Conservation (phyloP, 1,140 invertebrate genomes). For the Bombyx mandarina region DNA sequence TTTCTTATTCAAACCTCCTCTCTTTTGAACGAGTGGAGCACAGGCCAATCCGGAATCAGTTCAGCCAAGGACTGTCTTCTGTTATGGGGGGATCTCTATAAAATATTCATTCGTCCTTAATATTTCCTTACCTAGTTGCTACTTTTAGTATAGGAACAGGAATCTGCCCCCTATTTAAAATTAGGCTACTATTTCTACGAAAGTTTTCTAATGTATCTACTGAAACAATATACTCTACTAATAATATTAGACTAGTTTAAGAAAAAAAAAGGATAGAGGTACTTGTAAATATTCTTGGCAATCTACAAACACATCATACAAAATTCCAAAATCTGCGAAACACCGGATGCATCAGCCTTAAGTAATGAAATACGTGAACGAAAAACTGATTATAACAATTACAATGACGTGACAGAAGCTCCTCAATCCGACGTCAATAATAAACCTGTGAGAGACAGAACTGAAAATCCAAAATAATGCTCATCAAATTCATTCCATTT, state of each 20-base stretch:
- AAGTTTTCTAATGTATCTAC: too few species aligned
- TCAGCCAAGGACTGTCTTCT: conserved; percentile 93
- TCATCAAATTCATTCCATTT: conserved; percentile 64
- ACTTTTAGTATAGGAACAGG: too few species aligned
- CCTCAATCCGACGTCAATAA: conserved; percentile 52
- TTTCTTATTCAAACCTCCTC: conserved; percentile 78
- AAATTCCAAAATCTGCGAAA: conserved; percentile 60
- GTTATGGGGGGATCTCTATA: conserved; percentile 58
- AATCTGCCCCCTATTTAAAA: neutral
- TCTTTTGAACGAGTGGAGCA: conserved; percentile 87
- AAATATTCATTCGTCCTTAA: conserved; percentile 59
- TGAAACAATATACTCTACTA: too few species aligned
- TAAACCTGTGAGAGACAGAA: conserved; percentile 56
- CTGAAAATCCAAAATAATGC: conserved; percentile 25
- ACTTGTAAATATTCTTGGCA: neutral
- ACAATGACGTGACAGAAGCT: conserved; percentile 58
- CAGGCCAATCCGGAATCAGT: conserved; percentile 96
- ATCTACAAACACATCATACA: conserved; percentile 9
- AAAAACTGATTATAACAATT: conserved; percentile 27
- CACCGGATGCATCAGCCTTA: conserved; percentile 57
- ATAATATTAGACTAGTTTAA: neutral
- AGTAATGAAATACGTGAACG: conserved; percentile 45
- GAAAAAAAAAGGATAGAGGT: neutral
- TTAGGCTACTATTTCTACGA: too few species aligned
- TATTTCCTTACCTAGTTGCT: conserved; percentile 5